Percentiles rank a stretch among this genome's conserved stretches.
phyloP scores from a whole-genome alignment of 2,888 invertebrate genomes.

The Leptothorax acervorum region DNA sequence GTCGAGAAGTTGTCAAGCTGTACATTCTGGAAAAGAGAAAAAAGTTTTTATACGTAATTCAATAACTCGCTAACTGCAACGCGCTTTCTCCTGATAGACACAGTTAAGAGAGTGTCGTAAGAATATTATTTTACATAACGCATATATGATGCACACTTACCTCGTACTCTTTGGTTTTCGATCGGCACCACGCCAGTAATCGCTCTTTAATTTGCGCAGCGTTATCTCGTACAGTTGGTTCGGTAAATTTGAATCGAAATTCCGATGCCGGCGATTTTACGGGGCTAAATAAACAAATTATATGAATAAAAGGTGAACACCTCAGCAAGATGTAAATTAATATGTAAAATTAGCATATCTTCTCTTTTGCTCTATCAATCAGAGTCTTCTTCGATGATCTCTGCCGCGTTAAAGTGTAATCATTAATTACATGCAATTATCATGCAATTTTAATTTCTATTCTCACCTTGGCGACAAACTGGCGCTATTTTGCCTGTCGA shows the following conservation, averaged over 20 bases:
- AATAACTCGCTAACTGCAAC: background rate
- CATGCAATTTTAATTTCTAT: background rate
- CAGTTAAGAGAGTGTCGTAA: background rate
- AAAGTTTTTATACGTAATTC: background rate
- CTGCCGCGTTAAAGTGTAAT: background rate
- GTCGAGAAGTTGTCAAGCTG: slow-evolving; percentile 99
- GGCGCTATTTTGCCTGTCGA: slow-evolving; percentile 94
- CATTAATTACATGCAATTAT: background rate
- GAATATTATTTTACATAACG: background rate
- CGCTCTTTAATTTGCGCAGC: slow-evolving; percentile 98
- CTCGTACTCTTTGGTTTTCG: slow-evolving; percentile 99
- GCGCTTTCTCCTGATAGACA: background rate
- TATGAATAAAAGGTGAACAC: background rate
- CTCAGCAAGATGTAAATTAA: background rate
- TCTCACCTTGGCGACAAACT: slow-evolving; percentile 91
- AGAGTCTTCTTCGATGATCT: background rate
- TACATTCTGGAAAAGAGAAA: slow-evolving; percentile 91
- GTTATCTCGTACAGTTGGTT: slow-evolving; percentile 95
- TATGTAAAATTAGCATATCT: background rate
- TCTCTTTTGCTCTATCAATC: background rate
- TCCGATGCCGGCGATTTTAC: slow-evolving; percentile 90
- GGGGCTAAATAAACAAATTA: slow-evolving; percentile 88
- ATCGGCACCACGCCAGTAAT: slow-evolving; percentile 98
- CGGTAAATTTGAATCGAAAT: slow-evolving; percentile 96
- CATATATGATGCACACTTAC: slow-evolving; percentile 86